phyloP scores from a whole-genome alignment of 2,797 vertebrate genomes.

The Epinephelus awoara region DNA sequence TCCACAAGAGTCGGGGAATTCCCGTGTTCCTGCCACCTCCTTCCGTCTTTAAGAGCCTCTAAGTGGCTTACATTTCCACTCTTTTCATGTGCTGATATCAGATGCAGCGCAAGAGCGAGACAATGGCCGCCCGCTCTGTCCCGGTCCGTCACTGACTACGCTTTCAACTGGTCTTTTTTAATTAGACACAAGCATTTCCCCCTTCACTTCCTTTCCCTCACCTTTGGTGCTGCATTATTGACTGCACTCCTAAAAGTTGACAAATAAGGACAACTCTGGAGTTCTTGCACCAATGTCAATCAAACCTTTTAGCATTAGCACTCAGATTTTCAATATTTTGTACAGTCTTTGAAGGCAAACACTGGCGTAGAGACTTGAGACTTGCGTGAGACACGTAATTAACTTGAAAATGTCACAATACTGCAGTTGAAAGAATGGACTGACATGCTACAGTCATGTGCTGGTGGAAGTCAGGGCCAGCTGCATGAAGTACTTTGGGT shows the following conservation, averaged over 20 bases:
- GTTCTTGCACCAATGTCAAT: background rate
- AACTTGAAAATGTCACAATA: background rate
- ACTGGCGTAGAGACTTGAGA: background rate
- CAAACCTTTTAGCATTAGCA: background rate
- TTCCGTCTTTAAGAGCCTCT: constrained; percentile 51
- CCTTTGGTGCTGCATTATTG: constrained; percentile 23
- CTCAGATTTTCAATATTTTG: background rate
- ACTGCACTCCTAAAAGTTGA: background rate
- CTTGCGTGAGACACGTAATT: background rate
- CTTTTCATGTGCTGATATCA: constrained; percentile 64
- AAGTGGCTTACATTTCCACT: constrained; percentile 57
- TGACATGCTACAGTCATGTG: background rate
- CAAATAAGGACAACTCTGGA: background rate
- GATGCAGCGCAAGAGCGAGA: constrained; percentile 42
- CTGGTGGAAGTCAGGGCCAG: no score
- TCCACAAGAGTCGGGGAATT: constrained; percentile 62
- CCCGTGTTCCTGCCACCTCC: constrained; percentile 58
- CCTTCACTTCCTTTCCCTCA: constrained; percentile 24
- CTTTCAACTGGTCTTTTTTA: constrained; percentile 37
- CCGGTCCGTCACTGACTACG: constrained; percentile 16
- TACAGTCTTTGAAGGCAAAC: background rate
- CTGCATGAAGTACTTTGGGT: no score
- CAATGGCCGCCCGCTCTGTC: constrained; percentile 8
- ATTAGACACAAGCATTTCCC: constrained; percentile 18
- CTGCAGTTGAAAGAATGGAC: background rate